Evolutionary conservation across 2,888 invertebrate genomes (phyloP).

Genomic region (Mystacides longicornis): DNA sequence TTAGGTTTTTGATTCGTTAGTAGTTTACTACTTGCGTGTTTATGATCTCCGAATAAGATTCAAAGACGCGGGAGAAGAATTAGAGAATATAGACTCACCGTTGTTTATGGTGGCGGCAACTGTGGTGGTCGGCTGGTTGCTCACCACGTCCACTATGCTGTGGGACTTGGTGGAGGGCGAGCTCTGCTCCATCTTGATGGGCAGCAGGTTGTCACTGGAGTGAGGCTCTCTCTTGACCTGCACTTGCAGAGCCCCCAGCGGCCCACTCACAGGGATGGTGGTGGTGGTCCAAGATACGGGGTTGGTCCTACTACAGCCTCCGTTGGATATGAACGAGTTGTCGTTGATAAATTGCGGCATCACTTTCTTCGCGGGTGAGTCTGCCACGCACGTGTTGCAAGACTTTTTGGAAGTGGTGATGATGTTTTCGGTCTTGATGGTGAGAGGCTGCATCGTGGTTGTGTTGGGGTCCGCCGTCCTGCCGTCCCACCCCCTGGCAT

Average conservation of each 20-base stretch:
- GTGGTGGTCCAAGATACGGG: conserved; percentile 46
- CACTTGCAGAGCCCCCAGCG: conserved; percentile 42
- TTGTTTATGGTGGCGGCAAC: conserved; percentile 45
- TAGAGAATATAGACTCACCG: conserved; percentile 31
- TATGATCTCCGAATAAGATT: no score
- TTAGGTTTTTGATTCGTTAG: no score
- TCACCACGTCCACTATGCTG: conserved; percentile 29
- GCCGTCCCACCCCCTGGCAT: conserved; percentile 34
- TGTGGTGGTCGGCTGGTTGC: conserved; percentile 34
- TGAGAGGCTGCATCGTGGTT: conserved; percentile 43
- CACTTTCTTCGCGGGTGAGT: conserved; percentile 33
- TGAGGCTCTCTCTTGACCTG: conserved; percentile 62
- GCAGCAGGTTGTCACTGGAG: conserved; percentile 17
- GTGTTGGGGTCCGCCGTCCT: conserved; percentile 31
- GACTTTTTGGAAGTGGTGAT: conserved; percentile 32
- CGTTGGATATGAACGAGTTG: conserved; percentile 34
- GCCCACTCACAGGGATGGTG: conserved; percentile 33
- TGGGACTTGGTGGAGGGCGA: conserved; percentile 53
- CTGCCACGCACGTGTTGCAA: conserved; percentile 44
- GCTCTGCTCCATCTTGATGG: conserved; percentile 57
- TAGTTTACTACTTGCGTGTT: no score
- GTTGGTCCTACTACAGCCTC: conserved; percentile 63
- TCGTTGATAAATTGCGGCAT: conserved; percentile 20
- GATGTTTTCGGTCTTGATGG: conserved; percentile 47
- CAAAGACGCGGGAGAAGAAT: no score